These are phyloP conservation scores for Zenarchopterus dispar DNA, from an alignment of 2,797 vertebrate species.

Conservation along the genomic window DNA sequence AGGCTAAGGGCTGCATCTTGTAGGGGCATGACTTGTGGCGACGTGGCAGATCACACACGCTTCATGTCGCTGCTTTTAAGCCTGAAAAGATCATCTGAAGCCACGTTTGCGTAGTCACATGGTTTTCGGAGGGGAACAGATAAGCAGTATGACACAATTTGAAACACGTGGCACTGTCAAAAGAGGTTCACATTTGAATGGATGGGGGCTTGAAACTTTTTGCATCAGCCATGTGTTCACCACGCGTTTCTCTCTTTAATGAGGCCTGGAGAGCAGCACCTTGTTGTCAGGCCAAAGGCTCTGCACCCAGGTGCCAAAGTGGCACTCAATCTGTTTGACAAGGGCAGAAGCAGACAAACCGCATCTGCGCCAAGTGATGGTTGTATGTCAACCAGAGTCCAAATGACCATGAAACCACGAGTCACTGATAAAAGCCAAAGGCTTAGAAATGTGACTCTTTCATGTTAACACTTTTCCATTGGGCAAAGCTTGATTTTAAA, in stretches of 20 bases:
- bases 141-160: slow-evolving; percentile 40
- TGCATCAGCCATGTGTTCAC: slow-evolving; percentile 55
- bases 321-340: slow-evolving; percentile 33
- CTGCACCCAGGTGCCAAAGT: slow-evolving; percentile 54
- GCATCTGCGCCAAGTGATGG: slow-evolving; percentile 30
- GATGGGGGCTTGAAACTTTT: slow-evolving; percentile 34
- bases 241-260: slow-evolving; percentile 44
- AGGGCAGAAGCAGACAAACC: slow-evolving; percentile 29
- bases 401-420: slow-evolving; percentile 47
- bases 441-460: slow-evolving; percentile 13
- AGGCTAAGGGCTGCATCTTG: slow-evolving; percentile 71
- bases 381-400: slow-evolving; percentile 33
- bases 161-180: slow-evolving; percentile 37
- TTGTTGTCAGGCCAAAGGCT: slow-evolving; percentile 42
- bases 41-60: slow-evolving; percentile 32
- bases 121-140: slow-evolving; percentile 21
- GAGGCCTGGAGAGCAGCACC: slow-evolving; percentile 27
- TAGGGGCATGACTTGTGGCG: slow-evolving; percentile 52
- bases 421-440: slow-evolving; percentile 33
- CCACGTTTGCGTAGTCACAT: slow-evolving; percentile 32
- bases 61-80: slow-evolving; percentile 37
- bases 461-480: slow-evolving; percentile 13
- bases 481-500: slow-evolving; percentile 26
- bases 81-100: slow-evolving; percentile 31
- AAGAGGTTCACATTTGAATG: slow-evolving; percentile 37